Conservation (phyloP, 1,140 invertebrate species). For the Riptortus pedestris region DNA sequence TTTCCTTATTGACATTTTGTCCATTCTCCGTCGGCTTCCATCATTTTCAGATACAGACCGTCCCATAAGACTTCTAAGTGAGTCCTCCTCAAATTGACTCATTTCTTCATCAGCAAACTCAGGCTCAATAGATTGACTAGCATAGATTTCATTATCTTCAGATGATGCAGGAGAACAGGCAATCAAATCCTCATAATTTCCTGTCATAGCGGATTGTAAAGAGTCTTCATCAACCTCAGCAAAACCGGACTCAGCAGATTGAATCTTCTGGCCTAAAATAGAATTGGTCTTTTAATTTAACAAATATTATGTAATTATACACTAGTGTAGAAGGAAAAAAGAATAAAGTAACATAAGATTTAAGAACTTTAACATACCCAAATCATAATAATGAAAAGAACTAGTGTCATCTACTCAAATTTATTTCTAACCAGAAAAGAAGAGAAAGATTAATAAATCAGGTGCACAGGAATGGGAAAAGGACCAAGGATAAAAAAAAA, state of each 20-base stretch:
- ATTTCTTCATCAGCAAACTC: conserved; percentile 32
- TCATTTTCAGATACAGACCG: background rate
- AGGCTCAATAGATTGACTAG: conserved; percentile 9
- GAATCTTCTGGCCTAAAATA: background rate
- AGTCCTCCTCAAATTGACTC: conserved; percentile 31
- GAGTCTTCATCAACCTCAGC: conserved; percentile 17
- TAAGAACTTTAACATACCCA: too few species aligned
- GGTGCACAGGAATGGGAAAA: too few species aligned
- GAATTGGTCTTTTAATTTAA: background rate
- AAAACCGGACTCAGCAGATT: background rate
- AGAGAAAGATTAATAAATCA: too few species aligned
- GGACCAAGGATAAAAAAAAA: too few species aligned
- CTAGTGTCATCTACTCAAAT: too few species aligned
- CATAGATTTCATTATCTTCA: conserved; percentile 14
- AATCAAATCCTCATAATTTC: conserved; percentile 32
- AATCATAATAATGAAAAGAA: too few species aligned
- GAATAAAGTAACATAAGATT: too few species aligned
- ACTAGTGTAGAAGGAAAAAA: too few species aligned
- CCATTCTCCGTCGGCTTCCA: conserved; percentile 22
- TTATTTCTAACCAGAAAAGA: too few species aligned
- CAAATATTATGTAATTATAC: too few species aligned
- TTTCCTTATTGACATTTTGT: conserved; percentile 64
- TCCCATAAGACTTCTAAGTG: conserved; percentile 27
- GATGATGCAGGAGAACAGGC: conserved; percentile 29
- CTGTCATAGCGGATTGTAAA: conserved; percentile 15